Conservation (phyloP, 1,140 invertebrate species). For the Drosophila aff. region DNA sequence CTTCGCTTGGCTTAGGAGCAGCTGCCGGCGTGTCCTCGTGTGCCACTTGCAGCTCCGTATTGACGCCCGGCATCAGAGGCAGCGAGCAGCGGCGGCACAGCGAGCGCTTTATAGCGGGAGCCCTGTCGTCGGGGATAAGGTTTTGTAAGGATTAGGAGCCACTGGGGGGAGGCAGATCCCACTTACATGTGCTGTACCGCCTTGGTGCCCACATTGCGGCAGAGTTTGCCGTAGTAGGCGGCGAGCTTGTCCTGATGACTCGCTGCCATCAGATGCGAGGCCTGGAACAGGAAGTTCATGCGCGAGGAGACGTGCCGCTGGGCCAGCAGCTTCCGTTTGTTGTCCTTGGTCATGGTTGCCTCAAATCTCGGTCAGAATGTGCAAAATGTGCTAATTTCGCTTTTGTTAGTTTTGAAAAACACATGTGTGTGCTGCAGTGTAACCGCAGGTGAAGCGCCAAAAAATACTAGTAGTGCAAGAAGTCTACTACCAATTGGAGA, state of each 20-base stretch:
- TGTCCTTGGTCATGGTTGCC: constrained; percentile 48
- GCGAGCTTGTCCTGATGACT: constrained; percentile 48
- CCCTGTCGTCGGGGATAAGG: constrained; percentile 8
- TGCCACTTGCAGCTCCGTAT: constrained; percentile 40
- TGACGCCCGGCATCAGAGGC: constrained; percentile 61
- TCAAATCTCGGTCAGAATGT: neutral
- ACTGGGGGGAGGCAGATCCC: no score
- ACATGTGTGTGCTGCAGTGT: constrained; percentile 1
- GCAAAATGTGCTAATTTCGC: neutral
- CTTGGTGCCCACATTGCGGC: constrained; percentile 71
- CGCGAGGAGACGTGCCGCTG: constrained; percentile 52
- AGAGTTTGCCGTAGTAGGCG: constrained; percentile 67
- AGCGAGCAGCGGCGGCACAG: constrained; percentile 61
- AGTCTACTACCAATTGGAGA: neutral
- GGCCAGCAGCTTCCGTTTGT: constrained; percentile 54
- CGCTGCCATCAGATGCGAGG: constrained; percentile 63
- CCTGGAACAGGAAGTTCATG: constrained; percentile 72
- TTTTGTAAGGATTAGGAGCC: neutral
- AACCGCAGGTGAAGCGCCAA: neutral
- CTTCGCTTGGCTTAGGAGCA: neutral
- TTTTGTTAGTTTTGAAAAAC: constrained; percentile 5
- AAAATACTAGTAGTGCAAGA: neutral
- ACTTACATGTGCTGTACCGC: constrained; percentile 63
- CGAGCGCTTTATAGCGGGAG: constrained; percentile 61
- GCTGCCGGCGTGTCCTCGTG: neutral